A percentile compares a stretch with the other conserved stretches of the same genome.
Conservation (phyloP, 2,888 invertebrate genomes). For the Pristionchus fissidentatus region DNA sequence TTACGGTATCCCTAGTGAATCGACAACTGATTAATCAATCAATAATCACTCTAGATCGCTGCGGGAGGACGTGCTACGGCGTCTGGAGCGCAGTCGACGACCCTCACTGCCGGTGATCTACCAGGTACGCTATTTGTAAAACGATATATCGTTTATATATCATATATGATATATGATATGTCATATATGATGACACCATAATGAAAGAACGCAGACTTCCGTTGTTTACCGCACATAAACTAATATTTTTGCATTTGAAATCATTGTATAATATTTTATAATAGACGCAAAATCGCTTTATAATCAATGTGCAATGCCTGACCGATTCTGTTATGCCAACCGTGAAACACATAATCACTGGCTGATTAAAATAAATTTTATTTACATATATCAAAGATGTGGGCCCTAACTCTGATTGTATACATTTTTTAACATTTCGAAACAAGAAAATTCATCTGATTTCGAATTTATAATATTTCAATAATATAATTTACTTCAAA, state of each 20-base stretch:
- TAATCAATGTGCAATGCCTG: not conserved
- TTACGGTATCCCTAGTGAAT: not conserved
- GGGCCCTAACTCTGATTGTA: too few relatives aligned
- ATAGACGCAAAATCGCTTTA: too few relatives aligned
- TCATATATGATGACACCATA: not conserved
- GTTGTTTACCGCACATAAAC: too few relatives aligned
- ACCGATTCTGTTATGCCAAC: too few relatives aligned
- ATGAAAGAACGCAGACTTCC: not conserved
- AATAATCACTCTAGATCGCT: conserved; percentile 21
- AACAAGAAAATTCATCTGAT: too few relatives aligned
- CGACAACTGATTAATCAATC: not conserved
- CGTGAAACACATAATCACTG: too few relatives aligned
- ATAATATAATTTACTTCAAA: not conserved
- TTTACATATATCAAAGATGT: too few relatives aligned
- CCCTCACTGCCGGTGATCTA: conserved; percentile 45
- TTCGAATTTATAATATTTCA: too few relatives aligned
- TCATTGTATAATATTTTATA: too few relatives aligned
- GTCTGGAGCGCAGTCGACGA: conserved; percentile 43
- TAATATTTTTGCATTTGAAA: too few relatives aligned
- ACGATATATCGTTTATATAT: not conserved
- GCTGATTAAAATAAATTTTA: too few relatives aligned
- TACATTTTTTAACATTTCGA: too few relatives aligned
- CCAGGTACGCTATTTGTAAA: not conserved
- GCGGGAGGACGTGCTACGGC: conserved; percentile 45
- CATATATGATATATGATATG: not conserved